phyloP scores from a whole-genome alignment of 2,888 invertebrate species.

The Cremastinae sp. region DNA sequence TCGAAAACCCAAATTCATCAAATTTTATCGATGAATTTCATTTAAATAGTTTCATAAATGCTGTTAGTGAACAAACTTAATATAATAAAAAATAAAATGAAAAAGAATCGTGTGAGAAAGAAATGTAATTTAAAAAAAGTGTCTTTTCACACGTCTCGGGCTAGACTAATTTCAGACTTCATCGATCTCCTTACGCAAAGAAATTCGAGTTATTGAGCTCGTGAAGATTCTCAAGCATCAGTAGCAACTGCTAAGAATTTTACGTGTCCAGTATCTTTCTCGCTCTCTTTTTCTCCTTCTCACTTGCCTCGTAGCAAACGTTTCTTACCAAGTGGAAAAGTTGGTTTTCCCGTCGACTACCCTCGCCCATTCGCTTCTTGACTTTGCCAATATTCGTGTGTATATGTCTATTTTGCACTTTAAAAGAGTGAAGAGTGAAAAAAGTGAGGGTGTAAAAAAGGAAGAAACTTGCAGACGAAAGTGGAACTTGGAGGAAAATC shows the following conservation, averaged over 20 bases:
- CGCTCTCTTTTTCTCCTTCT: conserved; percentile 9
- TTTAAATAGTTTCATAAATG: too few species aligned
- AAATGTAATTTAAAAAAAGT: conserved; percentile 15
- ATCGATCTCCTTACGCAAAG: conserved; percentile 38
- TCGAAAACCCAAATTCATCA: too few species aligned
- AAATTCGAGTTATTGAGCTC: conserved; percentile 60
- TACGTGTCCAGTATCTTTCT: conserved; percentile 26
- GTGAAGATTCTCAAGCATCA: conserved; percentile 56
- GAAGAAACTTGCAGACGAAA: neutral
- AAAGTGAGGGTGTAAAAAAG: neutral
- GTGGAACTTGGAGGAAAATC: conserved; percentile 10
- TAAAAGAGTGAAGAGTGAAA: conserved; percentile 11
- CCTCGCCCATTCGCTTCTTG: conserved; percentile 43
- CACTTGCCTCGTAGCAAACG: conserved; percentile 43
- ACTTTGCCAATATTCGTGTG: conserved; percentile 65
- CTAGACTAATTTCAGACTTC: conserved; percentile 54
- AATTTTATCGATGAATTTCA: too few species aligned
- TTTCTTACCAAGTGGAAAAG: conserved; percentile 61
- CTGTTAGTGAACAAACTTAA: neutral
- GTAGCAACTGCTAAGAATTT: conserved; percentile 47
- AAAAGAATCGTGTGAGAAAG: neutral
- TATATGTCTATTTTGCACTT: conserved; percentile 21
- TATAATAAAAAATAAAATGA: neutral
- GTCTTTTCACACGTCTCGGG: conserved; percentile 12
- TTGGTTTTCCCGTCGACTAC: conserved; percentile 63